Evolutionary conservation across 2,888 invertebrate species (phyloP).

Genomic region (Belgica antarctica): DNA sequence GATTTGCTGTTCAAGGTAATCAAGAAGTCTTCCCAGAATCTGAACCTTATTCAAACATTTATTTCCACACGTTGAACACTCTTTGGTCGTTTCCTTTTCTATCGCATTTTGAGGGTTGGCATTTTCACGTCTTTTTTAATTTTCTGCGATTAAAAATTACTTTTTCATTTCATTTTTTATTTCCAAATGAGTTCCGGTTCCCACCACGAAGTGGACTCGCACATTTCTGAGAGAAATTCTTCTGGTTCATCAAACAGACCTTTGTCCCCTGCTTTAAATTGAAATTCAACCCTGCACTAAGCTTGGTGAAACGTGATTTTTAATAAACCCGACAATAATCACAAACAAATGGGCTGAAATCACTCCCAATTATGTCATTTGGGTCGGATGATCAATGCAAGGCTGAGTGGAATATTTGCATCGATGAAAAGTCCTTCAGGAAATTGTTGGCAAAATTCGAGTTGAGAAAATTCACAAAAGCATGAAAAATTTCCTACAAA

Average conservation of each 20-base stretch:
- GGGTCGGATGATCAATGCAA: not conserved
- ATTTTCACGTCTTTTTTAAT: no score
- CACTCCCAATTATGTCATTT: not conserved
- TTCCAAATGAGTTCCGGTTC: not conserved
- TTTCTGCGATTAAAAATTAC: conserved; percentile 8
- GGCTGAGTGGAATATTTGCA: not conserved
- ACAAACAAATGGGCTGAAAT: not conserved
- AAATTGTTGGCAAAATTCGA: conserved; percentile 1
- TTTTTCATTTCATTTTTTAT: not conserved
- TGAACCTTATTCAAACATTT: no score
- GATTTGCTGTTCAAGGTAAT: no score
- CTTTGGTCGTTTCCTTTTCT: no score
- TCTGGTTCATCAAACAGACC: not conserved
- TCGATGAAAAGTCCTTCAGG: not conserved
- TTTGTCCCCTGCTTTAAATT: no score
- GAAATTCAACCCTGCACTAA: not conserved
- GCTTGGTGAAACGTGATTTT: not conserved
- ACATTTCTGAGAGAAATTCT: not conserved
- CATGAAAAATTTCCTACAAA: conserved; percentile 3
- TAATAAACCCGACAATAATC: not conserved
- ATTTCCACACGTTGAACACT: no score
- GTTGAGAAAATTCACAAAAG: not conserved
- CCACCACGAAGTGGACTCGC: not conserved
- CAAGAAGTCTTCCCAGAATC: no score
- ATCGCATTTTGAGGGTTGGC: no score